Base-by-base conservation (phyloP, 2,113 vertebrate genomes). In the Pluvialis apricaria region DNA sequence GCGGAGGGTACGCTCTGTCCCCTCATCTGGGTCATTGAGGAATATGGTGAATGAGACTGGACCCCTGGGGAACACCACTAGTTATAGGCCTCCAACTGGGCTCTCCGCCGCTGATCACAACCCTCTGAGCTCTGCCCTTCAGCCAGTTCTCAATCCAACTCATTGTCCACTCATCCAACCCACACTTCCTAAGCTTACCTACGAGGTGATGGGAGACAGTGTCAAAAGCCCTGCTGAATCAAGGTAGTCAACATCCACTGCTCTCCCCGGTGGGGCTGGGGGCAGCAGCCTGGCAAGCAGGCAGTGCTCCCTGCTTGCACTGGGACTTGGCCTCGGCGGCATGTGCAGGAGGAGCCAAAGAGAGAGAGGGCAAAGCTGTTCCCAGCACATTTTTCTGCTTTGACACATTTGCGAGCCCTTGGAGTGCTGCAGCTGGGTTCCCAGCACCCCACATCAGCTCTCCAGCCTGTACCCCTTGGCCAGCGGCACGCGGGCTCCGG, bases 361-460 rank as follows among this genome's bases (percentile, higher is more conserved):
- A 8, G 60, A 88, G 68, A 52, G 44, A 92, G 62, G 31, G 26
- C 20, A 42, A 81, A 78, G 73, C 60, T 32, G 72, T 71, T 88
- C 58, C 82, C 86, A 78, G 83, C 64, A 64, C 24, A 13, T 90
- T 82, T 72, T 72, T 85, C 79, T 69, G 82, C 47, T 84, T 85
- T 52, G 69, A 72, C 69, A 72, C 73, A 24, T 58, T 68, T 12
- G 29, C 0, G 3, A 84, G 78, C 49, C 66, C 78, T 34, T 2
- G 6, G 31, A 76, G 64, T 1, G 1, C 82, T 54, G 64, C 79
- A 68, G 62, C 72, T 58, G 73, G 28, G 38, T 20, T 85, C 73
- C 34, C 69, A 68, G 79, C 62, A 38, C 34, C 44, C 36, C 0
- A 13, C 49, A 3, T 19, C 0, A 1, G 45, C 55, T 45, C 49